Evolutionary conservation across 2,888 invertebrate genomes (phyloP), one percentile per base, ranked within the genome.

Genomic region (Synergus gifuensis): DNA sequence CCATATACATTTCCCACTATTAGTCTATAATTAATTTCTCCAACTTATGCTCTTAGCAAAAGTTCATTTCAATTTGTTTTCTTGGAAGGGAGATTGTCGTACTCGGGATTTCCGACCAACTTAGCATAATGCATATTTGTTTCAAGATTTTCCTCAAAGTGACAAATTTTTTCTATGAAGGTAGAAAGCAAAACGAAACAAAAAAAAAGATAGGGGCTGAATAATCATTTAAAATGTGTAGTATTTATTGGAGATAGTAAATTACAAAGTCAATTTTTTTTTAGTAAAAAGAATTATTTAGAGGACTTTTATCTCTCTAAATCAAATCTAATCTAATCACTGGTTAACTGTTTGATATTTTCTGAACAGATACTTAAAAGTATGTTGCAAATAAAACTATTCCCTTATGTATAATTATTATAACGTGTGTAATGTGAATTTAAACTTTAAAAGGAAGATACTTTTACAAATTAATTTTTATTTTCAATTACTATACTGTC

Each of bases 401-500:
- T 36, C 36, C 36, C 36, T 36, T 36, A 36, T 36, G 36, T 36
- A 36, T 36, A 36, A 36, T 36, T 36, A 36, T 36, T 36, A 4
- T 36, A 36, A 36, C 4, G 1, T 2, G 36, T 36, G 2, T 36
- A 36, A 36, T 36, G 2, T 36, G 4, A 36, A 36, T 36, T 36
- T 46, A 1, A 7, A 54, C 8, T 54, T n/a, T 8, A 54, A n/a
- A 60, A 12, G 0, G 14, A 60, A 60, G 60, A 60, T 18, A 60
- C 54, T 60, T 14, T 28, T 2, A 46, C 40, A n/a, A 36, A 62
- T 54, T 77, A 80, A 44, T 83, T 78, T 81, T 69, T 81, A 8
- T 81, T 73, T 5, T 88, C 85, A 22, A 4, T 14, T 40, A 85
- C 90, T 82, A 84, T 86, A 78, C 84, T 81, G 90, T 94, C 93